These are phyloP conservation scores for Rhinoptilus africanus DNA, from an alignment of 2,113 vertebrate genomes.

Conservation along the genomic window DNA sequence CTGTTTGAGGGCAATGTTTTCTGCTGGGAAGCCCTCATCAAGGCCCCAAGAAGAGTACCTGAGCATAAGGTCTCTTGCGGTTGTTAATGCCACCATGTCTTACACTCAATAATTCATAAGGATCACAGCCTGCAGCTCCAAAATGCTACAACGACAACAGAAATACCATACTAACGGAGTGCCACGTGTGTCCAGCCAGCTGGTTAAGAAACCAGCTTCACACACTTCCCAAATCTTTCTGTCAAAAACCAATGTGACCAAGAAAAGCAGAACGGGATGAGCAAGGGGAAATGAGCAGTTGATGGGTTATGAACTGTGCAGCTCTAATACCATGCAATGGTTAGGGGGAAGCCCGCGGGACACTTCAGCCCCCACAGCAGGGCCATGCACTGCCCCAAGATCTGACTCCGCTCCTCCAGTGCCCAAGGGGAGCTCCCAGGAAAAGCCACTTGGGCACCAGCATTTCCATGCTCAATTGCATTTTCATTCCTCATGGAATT, in stretches of 20 bases:
- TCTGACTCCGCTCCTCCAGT: rapidly evolving
- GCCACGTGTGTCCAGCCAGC: neutral
- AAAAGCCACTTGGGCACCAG: neutral
- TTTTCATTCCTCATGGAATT: neutral
- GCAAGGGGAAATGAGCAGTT: neutral
- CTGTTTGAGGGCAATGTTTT: neutral
- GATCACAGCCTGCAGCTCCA: neutral
- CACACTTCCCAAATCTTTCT: neutral
- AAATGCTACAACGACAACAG: neutral
- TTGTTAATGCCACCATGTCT: neutral
- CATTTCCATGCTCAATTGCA: neutral
- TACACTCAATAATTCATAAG: neutral
- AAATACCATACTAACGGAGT: neutral
- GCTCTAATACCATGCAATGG: neutral
- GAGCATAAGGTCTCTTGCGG: neutral
- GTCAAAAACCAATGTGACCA: neutral
- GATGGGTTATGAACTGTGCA: neutral
- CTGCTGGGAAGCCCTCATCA: neutral
- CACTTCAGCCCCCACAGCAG: neutral
- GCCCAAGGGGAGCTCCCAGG: neutral
- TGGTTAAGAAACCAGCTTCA: neutral
- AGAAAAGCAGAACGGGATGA: neutral
- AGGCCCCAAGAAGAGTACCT: neutral
- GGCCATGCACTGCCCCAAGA: neutral
- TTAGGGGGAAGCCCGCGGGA: neutral